These are phyloP conservation scores for Columba janthina DNA, from an alignment of 2,113 vertebrate species.

Conservation along the genomic window DNA sequence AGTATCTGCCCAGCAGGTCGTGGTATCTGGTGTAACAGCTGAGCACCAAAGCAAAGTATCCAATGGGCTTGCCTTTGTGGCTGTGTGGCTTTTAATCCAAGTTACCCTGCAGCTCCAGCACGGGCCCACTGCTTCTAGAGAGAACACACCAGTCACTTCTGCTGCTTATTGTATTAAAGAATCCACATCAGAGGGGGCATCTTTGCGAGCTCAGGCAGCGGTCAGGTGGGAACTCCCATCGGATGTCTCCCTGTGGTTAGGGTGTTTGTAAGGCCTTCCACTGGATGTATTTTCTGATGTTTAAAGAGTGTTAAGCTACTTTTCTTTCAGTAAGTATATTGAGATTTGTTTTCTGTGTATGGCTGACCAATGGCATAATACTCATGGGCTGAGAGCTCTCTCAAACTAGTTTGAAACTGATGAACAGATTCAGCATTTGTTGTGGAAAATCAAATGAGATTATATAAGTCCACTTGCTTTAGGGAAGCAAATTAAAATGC, in stretches of 20 bases:
- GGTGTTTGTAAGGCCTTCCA: not conserved
- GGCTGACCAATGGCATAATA: not conserved
- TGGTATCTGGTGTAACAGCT: not conserved
- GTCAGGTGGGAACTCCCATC: not conserved
- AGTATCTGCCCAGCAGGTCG: not conserved
- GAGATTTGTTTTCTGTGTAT: not conserved
- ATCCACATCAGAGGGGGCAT: not conserved
- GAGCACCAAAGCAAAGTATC: not conserved
- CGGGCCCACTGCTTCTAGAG: not conserved
- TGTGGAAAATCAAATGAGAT: not conserved
- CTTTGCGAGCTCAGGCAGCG: not conserved
- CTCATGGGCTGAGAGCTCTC: not conserved
- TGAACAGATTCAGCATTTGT: not conserved
- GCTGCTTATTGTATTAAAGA: not conserved
- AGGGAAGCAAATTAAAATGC: not conserved
- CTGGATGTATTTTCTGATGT: not conserved
- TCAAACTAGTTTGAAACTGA: not conserved
- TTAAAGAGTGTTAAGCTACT: not conserved
- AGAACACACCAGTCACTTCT: rapidly evolving
- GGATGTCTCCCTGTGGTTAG: not conserved
- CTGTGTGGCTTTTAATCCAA: not conserved
- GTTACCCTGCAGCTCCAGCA: not conserved
- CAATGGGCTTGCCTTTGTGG: not conserved
- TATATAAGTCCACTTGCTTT: not conserved
- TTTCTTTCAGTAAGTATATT: not conserved